Evolutionary conservation across 2,888 invertebrate genomes (phyloP).

Genomic region (Cerastis leucographa): DNA sequence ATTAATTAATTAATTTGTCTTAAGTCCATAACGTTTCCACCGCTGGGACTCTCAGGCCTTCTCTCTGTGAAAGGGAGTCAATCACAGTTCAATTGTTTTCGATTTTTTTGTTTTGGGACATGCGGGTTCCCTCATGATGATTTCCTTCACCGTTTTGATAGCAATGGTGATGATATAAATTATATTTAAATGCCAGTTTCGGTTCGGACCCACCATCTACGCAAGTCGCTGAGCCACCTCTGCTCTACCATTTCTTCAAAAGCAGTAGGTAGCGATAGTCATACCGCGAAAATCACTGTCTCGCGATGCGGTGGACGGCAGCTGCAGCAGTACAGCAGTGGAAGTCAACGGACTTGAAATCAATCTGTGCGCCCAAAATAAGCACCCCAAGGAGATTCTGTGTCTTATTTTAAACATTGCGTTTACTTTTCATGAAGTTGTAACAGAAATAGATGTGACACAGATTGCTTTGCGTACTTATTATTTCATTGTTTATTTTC

Average conservation of each 20-base stretch:
- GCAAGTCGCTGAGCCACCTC: neutral
- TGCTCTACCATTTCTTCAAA: neutral
- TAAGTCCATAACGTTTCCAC: neutral
- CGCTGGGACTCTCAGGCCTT: neutral
- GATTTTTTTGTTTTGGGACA: neutral
- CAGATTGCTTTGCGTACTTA: slow-evolving; percentile 38
- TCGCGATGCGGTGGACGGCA: neutral
- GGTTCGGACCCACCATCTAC: neutral
- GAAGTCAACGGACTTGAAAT: slow-evolving; percentile 6
- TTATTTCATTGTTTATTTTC: slow-evolving; percentile 58
- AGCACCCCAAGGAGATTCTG: slow-evolving; percentile 36
- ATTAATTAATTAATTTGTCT: neutral
- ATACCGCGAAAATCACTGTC: neutral
- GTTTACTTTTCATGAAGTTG: slow-evolving; percentile 22
- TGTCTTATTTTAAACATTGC: slow-evolving; percentile 34
- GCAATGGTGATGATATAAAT: neutral
- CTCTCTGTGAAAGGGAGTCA: neutral
- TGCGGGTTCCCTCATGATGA: neutral
- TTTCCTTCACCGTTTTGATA: neutral
- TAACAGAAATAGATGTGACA: slow-evolving; percentile 57
- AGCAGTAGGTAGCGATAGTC: neutral
- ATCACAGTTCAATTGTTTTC: neutral
- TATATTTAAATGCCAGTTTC: neutral
- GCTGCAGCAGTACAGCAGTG: neutral
- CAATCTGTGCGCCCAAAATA: slow-evolving; percentile 39